These are phyloP conservation scores for Epicauta chinensis DNA, from an alignment of 1,140 invertebrate species.

Conservation along the genomic window DNA sequence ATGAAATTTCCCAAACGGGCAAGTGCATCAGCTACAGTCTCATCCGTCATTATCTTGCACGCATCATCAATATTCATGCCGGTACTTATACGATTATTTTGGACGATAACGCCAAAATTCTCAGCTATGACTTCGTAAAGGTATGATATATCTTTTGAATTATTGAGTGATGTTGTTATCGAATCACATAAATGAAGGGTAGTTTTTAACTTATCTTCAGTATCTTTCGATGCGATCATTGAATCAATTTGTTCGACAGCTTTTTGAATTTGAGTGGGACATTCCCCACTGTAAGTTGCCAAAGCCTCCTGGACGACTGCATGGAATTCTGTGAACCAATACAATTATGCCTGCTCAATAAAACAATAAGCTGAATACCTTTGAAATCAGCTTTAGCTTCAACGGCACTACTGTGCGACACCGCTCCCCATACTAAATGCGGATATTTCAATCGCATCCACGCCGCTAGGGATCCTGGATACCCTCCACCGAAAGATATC, in stretches of 20 bases:
- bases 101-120: conserved; percentile 81
- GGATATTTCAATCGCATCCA: conserved; percentile 89
- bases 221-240: conserved; percentile 53
- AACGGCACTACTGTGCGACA: conserved; percentile 83
- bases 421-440: conserved; percentile 74
- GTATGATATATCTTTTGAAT: conserved; percentile 67
- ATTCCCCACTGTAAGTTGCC: conserved; percentile 52
- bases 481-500: conserved; percentile 90
- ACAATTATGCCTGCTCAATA: too few species aligned
- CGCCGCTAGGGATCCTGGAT: conserved; percentile 83
- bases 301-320: conserved; percentile 5
- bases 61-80: conserved; percentile 74
- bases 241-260: conserved; percentile 60
- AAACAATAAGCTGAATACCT: conserved; percentile 52
- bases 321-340: conserved; percentile 3
- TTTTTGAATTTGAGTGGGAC: conserved; percentile 54
- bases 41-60: conserved; percentile 69
- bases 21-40: conserved; percentile 52
- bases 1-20: conserved; percentile 70
- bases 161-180: conserved; percentile 56
- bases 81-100: conserved; percentile 74
- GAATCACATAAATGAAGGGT: conserved; percentile 73
- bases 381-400: conserved; percentile 77
- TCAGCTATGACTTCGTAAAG: conserved; percentile 75
- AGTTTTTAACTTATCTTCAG: conserved; percentile 56